Base-by-base conservation (phyloP, 2,113 vertebrate species). In the Esox niger region DNA sequence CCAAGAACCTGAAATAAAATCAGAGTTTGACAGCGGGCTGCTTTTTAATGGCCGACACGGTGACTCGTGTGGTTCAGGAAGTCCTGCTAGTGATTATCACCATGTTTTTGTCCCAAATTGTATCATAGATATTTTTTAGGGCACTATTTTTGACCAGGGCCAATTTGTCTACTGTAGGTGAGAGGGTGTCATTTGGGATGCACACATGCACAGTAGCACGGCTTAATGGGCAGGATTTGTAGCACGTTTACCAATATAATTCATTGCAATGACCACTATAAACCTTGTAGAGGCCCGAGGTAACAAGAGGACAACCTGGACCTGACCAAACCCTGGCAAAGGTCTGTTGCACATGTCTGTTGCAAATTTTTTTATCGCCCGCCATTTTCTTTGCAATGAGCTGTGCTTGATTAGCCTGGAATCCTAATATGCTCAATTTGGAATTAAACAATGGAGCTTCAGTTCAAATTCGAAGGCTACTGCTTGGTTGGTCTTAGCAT, bases 41-140 rank as follows among this genome's bases (percentile, higher is more conserved):
- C 23, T 57, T 60, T 68, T 66, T 62, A 65, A 54, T 47, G 56
- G 62, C 23, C 13, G 4, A 20, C 23, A 56, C 25, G 10, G 59
- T 17, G 52, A 26, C 9, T 35, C 69, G 35, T 75, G 67, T 10
- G 47, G 55, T 68, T 69, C 32, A 58, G 58, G 10, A 65, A 66
- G 60, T 64, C 35, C 64, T 79, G 69, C 68, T 79, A 75, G 56
- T 25, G 66, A 75, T 78, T 80, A 71, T 68, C 30, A 57, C 55
- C 33, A 30, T 56, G 59, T 0, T 1, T 43, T 10, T 4, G 38
- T 43, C 38, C 38, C 38, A 43, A 43, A 43, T 43, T 10, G 38
- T 4, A 43, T 15, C 38, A 2, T 4, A 17, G 11, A 13, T 15
- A 2, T 15, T 17, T 17, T 43, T 13, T 43, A 43, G 38, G 11